Conservation (phyloP, 1,140 invertebrate species). For the Drosophila sproati region DNA sequence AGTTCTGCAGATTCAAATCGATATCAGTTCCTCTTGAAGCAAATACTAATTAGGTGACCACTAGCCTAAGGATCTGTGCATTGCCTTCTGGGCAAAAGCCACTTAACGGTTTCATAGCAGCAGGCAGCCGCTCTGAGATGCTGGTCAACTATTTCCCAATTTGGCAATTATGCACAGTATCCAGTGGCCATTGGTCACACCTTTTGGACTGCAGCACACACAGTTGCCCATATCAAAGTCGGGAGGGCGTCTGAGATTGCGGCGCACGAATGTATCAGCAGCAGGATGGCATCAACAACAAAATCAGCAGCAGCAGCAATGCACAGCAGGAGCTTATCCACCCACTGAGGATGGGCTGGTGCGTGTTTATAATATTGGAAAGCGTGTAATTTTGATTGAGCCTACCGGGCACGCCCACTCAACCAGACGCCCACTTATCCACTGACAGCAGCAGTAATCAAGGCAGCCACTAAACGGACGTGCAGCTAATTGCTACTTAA, state of each 20-base stretch:
- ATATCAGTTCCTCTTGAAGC: background rate
- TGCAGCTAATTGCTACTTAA: constrained; percentile 72
- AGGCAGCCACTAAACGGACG: constrained; percentile 41
- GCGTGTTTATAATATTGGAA: constrained; percentile 70
- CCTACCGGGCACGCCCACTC: constrained; percentile 28
- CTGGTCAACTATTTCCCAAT: constrained; percentile 57
- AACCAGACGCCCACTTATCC: constrained; percentile 27
- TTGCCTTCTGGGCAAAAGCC: constrained; percentile 37
- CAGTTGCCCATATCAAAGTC: constrained; percentile 63
- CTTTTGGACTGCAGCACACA: constrained; percentile 29
- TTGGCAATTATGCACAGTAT: constrained; percentile 70
- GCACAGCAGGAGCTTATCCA: constrained; percentile 18
- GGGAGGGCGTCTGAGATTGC: constrained; percentile 25
- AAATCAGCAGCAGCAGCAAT: constrained; percentile 15
- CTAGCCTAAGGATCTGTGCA: constrained; percentile 21
- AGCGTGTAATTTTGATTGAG: constrained; percentile 71
- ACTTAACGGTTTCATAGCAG: constrained; percentile 45
- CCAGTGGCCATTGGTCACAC: constrained; percentile 43
- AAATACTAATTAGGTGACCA: constrained; percentile 24
- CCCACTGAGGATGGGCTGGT: background rate
- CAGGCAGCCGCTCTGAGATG: constrained; percentile 29
- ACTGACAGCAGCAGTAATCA: constrained; percentile 26
- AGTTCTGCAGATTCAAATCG: too few species aligned
- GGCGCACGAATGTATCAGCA: constrained; percentile 67
- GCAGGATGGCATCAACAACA: constrained; percentile 58